Evolutionary conservation across 2,797 vertebrate species (phyloP).

Genomic region (Luscinia luscinia): DNA sequence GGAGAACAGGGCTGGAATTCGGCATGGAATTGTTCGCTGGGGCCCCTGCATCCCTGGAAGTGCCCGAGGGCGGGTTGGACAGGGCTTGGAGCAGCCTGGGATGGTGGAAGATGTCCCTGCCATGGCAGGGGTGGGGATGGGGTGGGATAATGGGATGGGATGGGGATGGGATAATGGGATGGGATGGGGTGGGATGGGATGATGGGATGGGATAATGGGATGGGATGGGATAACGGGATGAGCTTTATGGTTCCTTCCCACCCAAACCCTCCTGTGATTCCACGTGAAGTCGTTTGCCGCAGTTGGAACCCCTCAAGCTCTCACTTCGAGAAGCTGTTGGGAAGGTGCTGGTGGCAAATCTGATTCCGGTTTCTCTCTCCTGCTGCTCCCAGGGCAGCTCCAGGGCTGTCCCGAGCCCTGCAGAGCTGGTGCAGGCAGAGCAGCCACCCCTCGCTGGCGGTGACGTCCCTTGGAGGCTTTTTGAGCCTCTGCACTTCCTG

Average conservation of each 20-base stretch:
- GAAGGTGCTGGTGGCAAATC: background rate
- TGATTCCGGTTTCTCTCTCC: accelerated
- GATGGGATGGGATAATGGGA: too few relatives aligned
- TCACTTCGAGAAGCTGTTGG: background rate
- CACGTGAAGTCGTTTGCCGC: accelerated
- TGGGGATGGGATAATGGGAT: too few relatives aligned
- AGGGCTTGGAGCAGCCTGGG: accelerated
- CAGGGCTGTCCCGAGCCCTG: background rate
- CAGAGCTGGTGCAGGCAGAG: background rate
- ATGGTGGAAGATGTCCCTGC: background rate
- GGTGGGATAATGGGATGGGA: too few relatives aligned
- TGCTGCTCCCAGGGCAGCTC: background rate
- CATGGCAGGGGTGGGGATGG: background rate
- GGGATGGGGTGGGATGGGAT: too few relatives aligned
- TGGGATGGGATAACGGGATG: too few relatives aligned
- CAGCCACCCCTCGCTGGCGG: background rate
- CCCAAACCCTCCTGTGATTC: background rate
- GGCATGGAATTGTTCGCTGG: accelerated
- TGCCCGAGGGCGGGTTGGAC: accelerated
- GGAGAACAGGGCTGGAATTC: accelerated
- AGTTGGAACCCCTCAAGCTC: background rate
- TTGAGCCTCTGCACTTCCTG: slow-evolving; percentile 73
- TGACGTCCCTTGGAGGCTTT: slow-evolving; percentile 31
- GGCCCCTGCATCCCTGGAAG: background rate
- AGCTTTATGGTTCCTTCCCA: accelerated